Evolutionary conservation across 2,113 vertebrate genomes (phyloP), one percentile per base, ranked within the genome.

Genomic region (Saguinus imperator): DNA sequence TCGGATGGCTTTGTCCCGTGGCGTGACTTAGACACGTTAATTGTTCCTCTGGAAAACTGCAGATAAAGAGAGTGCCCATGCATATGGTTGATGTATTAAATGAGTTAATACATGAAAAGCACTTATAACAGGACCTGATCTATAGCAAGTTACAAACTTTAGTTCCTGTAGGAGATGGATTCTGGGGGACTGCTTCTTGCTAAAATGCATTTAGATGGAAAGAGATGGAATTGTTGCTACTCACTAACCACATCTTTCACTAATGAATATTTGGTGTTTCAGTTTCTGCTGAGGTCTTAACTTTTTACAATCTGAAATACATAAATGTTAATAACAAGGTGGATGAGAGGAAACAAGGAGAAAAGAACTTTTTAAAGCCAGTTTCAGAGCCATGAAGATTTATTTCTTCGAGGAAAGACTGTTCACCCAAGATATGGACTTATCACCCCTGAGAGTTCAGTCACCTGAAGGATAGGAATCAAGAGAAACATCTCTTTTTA

Each of bases 321-420:
- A 76, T 32, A 87, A 57, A 90, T 88, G 68, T 68, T 98, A 96
- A 86, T 93, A 93, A 86, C 52, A 73, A 85, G 58, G 58, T 68
- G 73, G 80, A 79, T 21, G 68, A 79, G 9, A 25, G 40, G 5
- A 8, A 37, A 57, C 13, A 52, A n/a, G 57, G 32, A 55, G 35
- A 23, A 35, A 14, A 27, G 12, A 80, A 29, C 25, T 16, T 23
- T 93, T 76, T 32, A 57, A 97, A 90, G 77, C 8, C 16, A 80
- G 48, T 94, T 96, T 32, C 17, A 87, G 37, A 92, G 32, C 8
- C 27, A 73, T 11, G 81, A 80, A 64, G 40, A 14, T 68, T 75
- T 70, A 68, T 95, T 92, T 40, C 40, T 90, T 94, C 35, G 52
- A 86, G 68, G 75, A 92, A 76, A 94, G 83, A 85, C 21, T 52